Base-by-base conservation (phyloP, 2,113 vertebrate species). In the Eublepharis macularius region DNA sequence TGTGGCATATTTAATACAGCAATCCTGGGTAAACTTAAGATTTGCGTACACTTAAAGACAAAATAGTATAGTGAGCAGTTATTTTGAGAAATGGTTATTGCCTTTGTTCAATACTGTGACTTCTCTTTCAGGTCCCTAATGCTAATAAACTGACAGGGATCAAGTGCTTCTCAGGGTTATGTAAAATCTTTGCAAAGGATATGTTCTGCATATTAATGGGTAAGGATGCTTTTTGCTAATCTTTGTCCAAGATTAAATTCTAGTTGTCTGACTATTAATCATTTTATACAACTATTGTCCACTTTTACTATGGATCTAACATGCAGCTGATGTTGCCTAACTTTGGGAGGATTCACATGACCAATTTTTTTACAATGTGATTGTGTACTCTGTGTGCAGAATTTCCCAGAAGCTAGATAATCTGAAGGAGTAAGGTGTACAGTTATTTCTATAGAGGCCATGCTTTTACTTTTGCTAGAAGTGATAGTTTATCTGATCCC, bases 201-300 rank as follows among this genome's bases (percentile, higher is more conserved):
- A 90, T 94, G 83, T 90, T 89, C 89, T 89, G 80, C 91, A n/a
- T 86, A 93, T 93, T 94, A 74, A 90, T 84, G 77, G 91, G 93
- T 94, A 92, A 95, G 93, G 12, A 45, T 87, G 2, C 14, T 47
- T 87, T 87, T 75, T 19, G 26, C 7, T 63, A 63, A 63, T 63
- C 60, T 60, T 24, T 63, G 60, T 63, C 26, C 24, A 63, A 63
- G 60, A 75, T 73, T 43, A 21, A 43, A 43, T 80, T 65, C 39
- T 60, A 36, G 7, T 63, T 63, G 39, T 43, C 65, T 54, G 26
- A 73, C 10, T 39, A 60, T 36, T 63, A 74, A 74, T 9, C 19
- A 34, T 60, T 63, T 19, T 43, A 43, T 63, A 11, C 4, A 83
- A 74, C 10, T 81, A 9, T 16, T 45, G 29, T 70, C n/a, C 32